Base-by-base conservation (phyloP, 92 coral and sea anemone genomes). In the Ricordea florida region DNA sequence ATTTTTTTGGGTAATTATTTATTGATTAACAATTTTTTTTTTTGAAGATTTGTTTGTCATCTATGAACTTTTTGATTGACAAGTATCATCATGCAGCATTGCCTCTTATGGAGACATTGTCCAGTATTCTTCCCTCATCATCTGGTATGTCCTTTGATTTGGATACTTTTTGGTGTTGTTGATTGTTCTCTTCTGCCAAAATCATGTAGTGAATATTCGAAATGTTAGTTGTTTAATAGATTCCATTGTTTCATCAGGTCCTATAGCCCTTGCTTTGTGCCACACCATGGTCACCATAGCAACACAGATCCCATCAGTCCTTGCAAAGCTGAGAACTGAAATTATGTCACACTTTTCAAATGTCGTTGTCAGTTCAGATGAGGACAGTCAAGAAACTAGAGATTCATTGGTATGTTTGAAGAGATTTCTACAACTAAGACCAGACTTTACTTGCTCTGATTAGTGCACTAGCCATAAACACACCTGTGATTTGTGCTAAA, bases 251-350 rank as follows among this genome's bases (percentile, higher is more conserved):
- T 17, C 26, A 17, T 1, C 58, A 94, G 98, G 93, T 74, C 31
- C 80, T 10, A 77, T 88, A 13, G 89, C 94, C 40, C 87, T 94
- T 31, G 92, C 85, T 62, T 56, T 94, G n/a, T 92, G 97, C 44
- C 93, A 80, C 60, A 84, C 94, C 13, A 49, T 94, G 80, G 97
- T 94, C 24, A 88, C 97, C 67, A 77, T 94, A 64, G 96, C 97
- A 82, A 94, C 97, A 3, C 98, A 94, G 72, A 75, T 93, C 10
- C 96, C 98, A 24, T 64, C 84, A 23, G 89, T 66, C 26, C 92
- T 94, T 30, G 84, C 53, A 26, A 67, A 76, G 34, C 85, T 88
- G 10, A 94, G 80, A 38, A 44, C 73, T 10, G 97, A 91, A 50
- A 62, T 91, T 10, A 64, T 63, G 3, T 72, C 80, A 24, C 93